phyloP scores from a whole-genome alignment of 1,140 invertebrate species.

The Microplitis mediator region DNA sequence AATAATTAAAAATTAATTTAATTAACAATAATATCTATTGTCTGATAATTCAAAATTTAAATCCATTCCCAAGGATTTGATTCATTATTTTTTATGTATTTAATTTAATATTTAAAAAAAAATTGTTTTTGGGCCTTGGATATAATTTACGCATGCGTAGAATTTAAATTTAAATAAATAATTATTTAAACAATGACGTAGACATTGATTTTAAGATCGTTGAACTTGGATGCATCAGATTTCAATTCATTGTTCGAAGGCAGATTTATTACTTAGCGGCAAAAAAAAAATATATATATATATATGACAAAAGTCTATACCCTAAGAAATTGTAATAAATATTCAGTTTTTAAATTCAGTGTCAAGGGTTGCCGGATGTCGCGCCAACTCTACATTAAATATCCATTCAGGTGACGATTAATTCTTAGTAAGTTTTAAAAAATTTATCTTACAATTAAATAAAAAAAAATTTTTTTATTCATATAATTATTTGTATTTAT shows the following conservation, averaged over 20 bases:
- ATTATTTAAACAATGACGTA: background rate
- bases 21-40: too few species aligned
- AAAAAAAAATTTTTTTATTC: background rate
- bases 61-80: too few species aligned
- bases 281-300: background rate
- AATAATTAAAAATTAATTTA: too few species aligned
- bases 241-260: constrained; percentile 24
- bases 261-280: constrained; percentile 1
- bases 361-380: constrained; percentile 57
- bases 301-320: background rate
- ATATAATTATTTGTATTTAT: background rate
- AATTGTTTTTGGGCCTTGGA: too few species aligned
- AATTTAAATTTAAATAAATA: background rate
- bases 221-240: constrained; percentile 31
- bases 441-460: background rate
- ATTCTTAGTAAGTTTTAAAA: constrained; percentile 2
- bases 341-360: constrained; percentile 40
- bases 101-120: too few species aligned
- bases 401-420: constrained; percentile 33
- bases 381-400: constrained; percentile 51
- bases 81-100: too few species aligned
- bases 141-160: too few species aligned
- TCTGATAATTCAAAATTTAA: too few species aligned
- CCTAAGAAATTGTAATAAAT: constrained; percentile 56
- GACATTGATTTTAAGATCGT: constrained; percentile 17